Evolutionary conservation across 92 coral and sea anemone genomes (phyloP).

Genomic region (Bergia puertoricense): DNA sequence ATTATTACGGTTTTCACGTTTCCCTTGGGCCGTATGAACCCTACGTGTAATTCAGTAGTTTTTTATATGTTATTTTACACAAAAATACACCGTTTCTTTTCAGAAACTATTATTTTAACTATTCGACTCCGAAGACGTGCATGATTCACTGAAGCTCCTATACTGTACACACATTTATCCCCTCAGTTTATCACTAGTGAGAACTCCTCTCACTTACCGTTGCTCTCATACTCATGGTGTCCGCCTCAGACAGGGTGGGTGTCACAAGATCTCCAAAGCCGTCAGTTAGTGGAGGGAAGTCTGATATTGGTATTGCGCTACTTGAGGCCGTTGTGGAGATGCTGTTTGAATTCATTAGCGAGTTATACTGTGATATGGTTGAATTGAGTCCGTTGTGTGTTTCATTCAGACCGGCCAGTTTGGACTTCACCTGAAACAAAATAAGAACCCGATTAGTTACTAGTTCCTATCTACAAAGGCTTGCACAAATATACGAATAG

Average conservation of each 20-base stretch:
- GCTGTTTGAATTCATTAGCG: slow-evolving; percentile 84
- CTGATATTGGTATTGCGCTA: slow-evolving; percentile 80
- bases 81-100: too few relatives aligned
- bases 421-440: slow-evolving; percentile 76
- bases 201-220: slow-evolving; percentile 67
- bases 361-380: slow-evolving; percentile 87
- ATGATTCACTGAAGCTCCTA: too few relatives aligned
- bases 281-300: slow-evolving; percentile 89
- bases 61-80: too few relatives aligned
- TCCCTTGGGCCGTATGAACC: too few relatives aligned
- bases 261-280: slow-evolving; percentile 89
- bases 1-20: too few relatives aligned
- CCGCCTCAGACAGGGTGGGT: slow-evolving; percentile 97
- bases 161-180: too few relatives aligned
- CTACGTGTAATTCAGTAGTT: too few relatives aligned
- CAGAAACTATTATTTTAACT: too few relatives aligned
- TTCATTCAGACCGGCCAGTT: slow-evolving; percentile 86
- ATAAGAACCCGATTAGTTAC: background rate
- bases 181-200: background rate
- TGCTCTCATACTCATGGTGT: slow-evolving; percentile 98
- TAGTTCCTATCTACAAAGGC: background rate
- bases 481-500: too few relatives aligned
- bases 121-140: too few relatives aligned
- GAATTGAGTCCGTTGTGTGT: slow-evolving; percentile 86
- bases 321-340: slow-evolving; percentile 52